Evolutionary conservation across 2,113 vertebrate species (phyloP), one percentile per base, ranked within the genome.

Genomic region (Chitala chitala): DNA sequence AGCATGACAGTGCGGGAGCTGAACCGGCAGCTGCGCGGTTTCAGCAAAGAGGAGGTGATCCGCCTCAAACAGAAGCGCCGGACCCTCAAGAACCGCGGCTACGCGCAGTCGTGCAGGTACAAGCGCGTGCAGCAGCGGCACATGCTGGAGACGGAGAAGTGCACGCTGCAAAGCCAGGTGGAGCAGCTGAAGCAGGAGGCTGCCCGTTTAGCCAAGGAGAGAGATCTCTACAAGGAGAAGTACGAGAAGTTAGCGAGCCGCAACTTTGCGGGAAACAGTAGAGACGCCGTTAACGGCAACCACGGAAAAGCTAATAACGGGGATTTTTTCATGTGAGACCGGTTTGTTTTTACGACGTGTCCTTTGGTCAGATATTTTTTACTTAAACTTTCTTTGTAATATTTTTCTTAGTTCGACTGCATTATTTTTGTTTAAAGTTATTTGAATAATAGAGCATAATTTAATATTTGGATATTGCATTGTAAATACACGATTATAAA

Each of bases 1-100:
- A 96, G 94, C 90, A 99, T 99, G 96, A 97, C 96, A 10, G 96
- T 99, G 75, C 92, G 96, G 46, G 96, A 99, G 91, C 91, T 99
- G 12, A 99, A 99, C 92, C 90, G 96, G 82, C 97, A 99, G 89
- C 94, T 99, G 80, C 88, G 97, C 44, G 97, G 97, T 85, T 93
- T 98, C 92, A 95, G 94, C 87, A 98, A 98, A 81, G 97, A 99
- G 84, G 97, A 99, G 91, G 96, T 98, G 80, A 94, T 96, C 84
- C 94, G 97, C 59, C 94, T 99, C 69, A 99, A 99, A 92, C 97
- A 99, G 93, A 98, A 98, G 91, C 85, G 97, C 66, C 92, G 97
- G 88, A 98, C 97, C 69, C 89, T 99, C 82, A 99, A 98, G 92
- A 99, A 98, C 92, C 93, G 97, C 2, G 97, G 97, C 87, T 99